Evolutionary conservation across 2,113 vertebrate genomes (phyloP), one percentile per base, ranked within the genome.

Genomic region (Ploceus nigricollis): DNA sequence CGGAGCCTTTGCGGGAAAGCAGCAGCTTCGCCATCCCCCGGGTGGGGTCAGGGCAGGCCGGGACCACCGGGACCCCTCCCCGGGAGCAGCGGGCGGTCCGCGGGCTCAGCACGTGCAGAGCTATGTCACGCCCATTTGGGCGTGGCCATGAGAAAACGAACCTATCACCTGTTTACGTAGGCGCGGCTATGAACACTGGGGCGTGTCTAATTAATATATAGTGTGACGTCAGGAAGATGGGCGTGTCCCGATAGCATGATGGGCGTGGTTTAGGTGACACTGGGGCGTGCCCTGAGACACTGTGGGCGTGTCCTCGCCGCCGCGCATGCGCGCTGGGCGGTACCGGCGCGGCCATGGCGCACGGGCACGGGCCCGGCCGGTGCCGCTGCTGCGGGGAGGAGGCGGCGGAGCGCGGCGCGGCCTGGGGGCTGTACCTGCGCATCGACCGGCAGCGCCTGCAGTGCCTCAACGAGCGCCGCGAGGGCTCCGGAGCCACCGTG

Each of bases 401-500:
- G 24, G 97, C 66, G 92, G 97, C 88, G 97, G 71, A 95, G 77
- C 77, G 79, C 60, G 97, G 97, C 56, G 98, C 99, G 96, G 99
- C 98, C 94, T 99, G 99, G 94, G 99, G 98, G 31, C 98, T 99
- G 8, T 99, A 99, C 95, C 97, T 94, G 91, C 98, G 98, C 71
- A 99, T 99, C 96, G 99, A 99, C 97, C 94, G 98, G 94, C 98
- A 99, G 87, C 99, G 99, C 89, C 94, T 99, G 95, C 98, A 99
- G 98, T 99, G 99, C 89, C 98, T 99, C 68, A 99, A 99, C 95
- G 99, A 99, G 98, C 99, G 98, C 92, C 97, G 98, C 8, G 99
- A 99, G 81, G 99, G 99, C 37, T 99, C 99, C 93, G 99, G 99
- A 2, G 99, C 98, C 42, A 97, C 98, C 57, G 99, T 99, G 77